A percentile compares a stretch with the other conserved stretches of the same genome.
Conservation (phyloP, 2,797 vertebrate species). For the Coilia nasus region DNA sequence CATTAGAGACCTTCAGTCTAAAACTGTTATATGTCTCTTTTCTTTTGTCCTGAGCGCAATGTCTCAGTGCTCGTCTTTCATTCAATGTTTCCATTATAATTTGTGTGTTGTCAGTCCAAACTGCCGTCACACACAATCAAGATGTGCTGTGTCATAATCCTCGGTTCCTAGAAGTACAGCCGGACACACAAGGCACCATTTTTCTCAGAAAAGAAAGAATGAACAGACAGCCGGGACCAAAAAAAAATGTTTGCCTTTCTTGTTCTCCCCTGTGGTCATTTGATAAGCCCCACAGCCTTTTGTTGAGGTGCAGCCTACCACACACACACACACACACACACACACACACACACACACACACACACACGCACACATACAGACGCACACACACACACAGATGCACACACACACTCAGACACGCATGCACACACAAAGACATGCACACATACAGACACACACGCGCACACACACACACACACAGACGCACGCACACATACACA, state of each 20-base stretch:
- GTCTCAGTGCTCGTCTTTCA: neutral
- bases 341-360: too few species aligned
- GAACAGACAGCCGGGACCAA: neutral
- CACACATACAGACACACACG: too few species aligned
- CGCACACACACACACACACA: too few species aligned
- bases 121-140: neutral
- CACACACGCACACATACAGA: too few species aligned
- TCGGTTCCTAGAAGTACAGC: neutral
- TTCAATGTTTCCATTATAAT: neutral
- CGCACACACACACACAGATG: too few species aligned
- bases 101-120: neutral
- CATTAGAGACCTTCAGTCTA: neutral
- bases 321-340: too few species aligned
- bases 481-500: too few species aligned
- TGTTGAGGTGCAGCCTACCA: constrained; percentile 27
- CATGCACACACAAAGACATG: too few species aligned
- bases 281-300: constrained; percentile 50
- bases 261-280: constrained; percentile 43
- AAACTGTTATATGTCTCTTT: neutral
- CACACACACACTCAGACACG: too few species aligned
- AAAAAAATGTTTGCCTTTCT: constrained; percentile 35
- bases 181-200: constrained; percentile 26
- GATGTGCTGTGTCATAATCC: neutral
- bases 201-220: neutral
- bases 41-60: neutral